Evolutionary conservation across 64 coral and sea anemone genomes (phyloP).

Genomic region (Montipora capricornis): DNA sequence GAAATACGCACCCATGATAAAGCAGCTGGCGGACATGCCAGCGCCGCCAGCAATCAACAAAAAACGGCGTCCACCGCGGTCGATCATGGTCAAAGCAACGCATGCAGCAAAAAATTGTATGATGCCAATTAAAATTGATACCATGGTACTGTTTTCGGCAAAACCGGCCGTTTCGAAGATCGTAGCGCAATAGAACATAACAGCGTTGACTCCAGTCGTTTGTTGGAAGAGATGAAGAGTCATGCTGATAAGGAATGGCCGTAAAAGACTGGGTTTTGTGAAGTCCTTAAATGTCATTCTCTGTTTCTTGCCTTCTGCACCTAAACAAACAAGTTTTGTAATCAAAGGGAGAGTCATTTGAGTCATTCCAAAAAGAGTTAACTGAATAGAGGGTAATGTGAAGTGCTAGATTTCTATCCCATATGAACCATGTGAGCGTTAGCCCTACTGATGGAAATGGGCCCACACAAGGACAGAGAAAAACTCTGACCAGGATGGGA

Average conservation of each 20-base stretch:
- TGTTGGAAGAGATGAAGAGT: slow-evolving; percentile 93
- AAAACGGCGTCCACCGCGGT: slow-evolving; percentile 81
- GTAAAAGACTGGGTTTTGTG: slow-evolving; percentile 58
- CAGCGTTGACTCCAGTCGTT: slow-evolving; percentile 90
- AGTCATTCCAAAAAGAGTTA: too few relatives aligned
- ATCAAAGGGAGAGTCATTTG: background rate
- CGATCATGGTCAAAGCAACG: slow-evolving; percentile 74
- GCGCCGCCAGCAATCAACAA: slow-evolving; percentile 45
- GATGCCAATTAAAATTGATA: slow-evolving; percentile 75
- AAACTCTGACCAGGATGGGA: too few relatives aligned
- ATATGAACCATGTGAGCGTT: too few relatives aligned
- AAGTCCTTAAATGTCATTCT: slow-evolving; percentile 79
- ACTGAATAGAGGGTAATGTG: too few relatives aligned
- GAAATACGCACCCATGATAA: slow-evolving; percentile 70
- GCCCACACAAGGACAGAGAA: too few relatives aligned
- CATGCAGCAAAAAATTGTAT: slow-evolving; percentile 77
- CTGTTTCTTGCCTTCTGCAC: slow-evolving; percentile 9
- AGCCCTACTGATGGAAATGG: too few relatives aligned
- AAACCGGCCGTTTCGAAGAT: slow-evolving; percentile 90
- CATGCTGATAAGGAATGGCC: slow-evolving; percentile 81
- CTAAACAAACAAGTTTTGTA: background rate
- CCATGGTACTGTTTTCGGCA: slow-evolving; percentile 63
- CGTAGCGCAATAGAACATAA: slow-evolving; percentile 87
- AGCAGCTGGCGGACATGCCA: slow-evolving; percentile 74
- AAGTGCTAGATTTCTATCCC: too few relatives aligned